These are phyloP conservation scores for Bubo blakistoni DNA, from an alignment of 2,113 vertebrate species.

Conservation along the genomic window DNA sequence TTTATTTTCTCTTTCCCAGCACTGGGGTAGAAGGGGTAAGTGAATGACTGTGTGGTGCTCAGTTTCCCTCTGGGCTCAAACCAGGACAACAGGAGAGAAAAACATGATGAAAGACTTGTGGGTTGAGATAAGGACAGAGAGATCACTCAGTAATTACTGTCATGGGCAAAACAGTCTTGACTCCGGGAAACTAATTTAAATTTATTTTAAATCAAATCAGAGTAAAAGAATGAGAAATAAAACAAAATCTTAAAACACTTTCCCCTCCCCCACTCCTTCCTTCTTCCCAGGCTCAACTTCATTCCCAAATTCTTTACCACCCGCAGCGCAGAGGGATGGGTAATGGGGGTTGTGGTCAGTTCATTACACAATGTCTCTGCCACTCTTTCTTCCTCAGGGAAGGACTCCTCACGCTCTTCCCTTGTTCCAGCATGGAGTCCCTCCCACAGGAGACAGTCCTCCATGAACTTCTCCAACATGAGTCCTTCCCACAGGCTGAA, in stretches of 20 bases:
- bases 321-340: no score
- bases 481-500: no score
- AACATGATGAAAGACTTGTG: background rate
- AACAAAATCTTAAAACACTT: background rate
- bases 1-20: no score
- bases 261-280: fast-evolving
- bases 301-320: fast-evolving
- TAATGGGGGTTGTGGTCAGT: background rate
- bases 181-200: background rate
- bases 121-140: background rate
- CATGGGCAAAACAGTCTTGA: background rate
- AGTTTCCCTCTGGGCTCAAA: no score
- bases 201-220: background rate
- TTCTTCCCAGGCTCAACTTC: background rate
- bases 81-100: no score
- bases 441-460: background rate
- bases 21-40: no score
- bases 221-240: background rate
- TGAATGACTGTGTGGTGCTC: no score
- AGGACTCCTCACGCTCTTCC: background rate
- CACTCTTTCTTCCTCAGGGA: background rate
- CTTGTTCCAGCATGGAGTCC: background rate
- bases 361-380: background rate
- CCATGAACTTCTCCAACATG: background rate
- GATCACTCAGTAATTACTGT: background rate